Percentiles rank a stretch among this genome's conserved stretches.
phyloP scores from a whole-genome alignment of 2,797 vertebrate genomes.

The Cuculus canorus region DNA sequence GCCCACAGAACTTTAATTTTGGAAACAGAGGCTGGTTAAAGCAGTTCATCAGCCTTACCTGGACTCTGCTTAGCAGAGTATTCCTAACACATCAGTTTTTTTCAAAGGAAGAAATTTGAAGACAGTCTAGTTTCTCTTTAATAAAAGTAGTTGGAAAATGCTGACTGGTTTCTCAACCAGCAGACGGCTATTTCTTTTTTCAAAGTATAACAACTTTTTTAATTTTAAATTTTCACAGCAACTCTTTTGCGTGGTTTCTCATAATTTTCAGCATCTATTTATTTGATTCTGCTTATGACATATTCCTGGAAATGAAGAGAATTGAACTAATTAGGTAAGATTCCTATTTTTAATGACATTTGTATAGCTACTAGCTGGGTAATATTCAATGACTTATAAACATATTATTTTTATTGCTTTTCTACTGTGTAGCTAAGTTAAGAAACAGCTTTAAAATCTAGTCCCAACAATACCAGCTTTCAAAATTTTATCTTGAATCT shows the following conservation, averaged over 20 bases:
- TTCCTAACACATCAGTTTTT: slow-evolving; percentile 40
- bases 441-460: not conserved
- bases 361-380: not conserved
- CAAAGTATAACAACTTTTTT: not conserved
- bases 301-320: not conserved
- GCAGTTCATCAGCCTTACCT: slow-evolving; percentile 71
- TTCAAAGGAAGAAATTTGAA: slow-evolving; percentile 68
- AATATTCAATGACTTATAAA: not conserved
- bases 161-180: slow-evolving; percentile 36
- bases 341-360: not conserved
- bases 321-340: not conserved
- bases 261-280: not conserved
- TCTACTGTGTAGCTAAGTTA: not conserved
- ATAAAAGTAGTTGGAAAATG: slow-evolving; percentile 41
- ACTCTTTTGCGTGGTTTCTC: not conserved
- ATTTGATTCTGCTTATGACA: not conserved
- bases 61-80: slow-evolving; percentile 62
- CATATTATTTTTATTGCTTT: not conserved
- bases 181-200: slow-evolving; percentile 23
- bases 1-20: slow-evolving; percentile 74
- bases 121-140: slow-evolving; percentile 54
- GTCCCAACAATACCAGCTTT: not conserved
- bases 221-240: not conserved
- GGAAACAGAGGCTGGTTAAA: slow-evolving; percentile 69
- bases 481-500: not conserved